Base-by-base conservation (phyloP, 2,888 invertebrate species). In the Andrena hattorfiana region DNA sequence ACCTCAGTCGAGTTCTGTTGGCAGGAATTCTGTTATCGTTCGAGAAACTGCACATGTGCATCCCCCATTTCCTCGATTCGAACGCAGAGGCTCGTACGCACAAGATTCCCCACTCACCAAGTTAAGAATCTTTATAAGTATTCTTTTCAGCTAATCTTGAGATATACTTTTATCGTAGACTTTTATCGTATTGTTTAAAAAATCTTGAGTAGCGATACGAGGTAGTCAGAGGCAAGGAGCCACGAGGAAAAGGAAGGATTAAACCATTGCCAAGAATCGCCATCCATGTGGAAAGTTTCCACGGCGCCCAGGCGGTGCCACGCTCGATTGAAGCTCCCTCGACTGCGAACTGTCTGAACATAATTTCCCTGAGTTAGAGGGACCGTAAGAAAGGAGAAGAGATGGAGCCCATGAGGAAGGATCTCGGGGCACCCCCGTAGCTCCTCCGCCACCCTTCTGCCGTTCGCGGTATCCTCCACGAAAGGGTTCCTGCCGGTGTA, bases 401-500 rank as follows among this genome's bases (percentile, higher is more conserved):
- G 67, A 77, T 3, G 28, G 59, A 35, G 62, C 71, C 79, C n/a
- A 63, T 28, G 72, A 84, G 76, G 69, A 77, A 73, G 78, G 77
- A 74, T 74, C 32, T 32, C 8, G 20, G 23, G 75, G 54, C 32
- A 64, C 67, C 30, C 32, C 54, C 54, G 0, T 23, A 30, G 69
- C 72, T 35, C 42, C 64, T 59, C 32, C 10, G 8, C 62, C 7
- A 23, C 26, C 60, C 35, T 49, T 35, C 59, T 51, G 49, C 74
- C 76, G 72, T 66, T 78, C 84, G 63, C 76, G 60, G 72, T 60
- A 85, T 71, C 68, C 77, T 26, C 32, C 68, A 66, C 79, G 86
- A 89, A 89, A 89, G 88, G 89, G 89, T 89, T 89, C 86, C 77
- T 28, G 49, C 16, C 79, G 88, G 92, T 93, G 94, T 89, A 93